Base-by-base conservation (phyloP, 2,888 invertebrate species). In the Maniola hyperantus region DNA sequence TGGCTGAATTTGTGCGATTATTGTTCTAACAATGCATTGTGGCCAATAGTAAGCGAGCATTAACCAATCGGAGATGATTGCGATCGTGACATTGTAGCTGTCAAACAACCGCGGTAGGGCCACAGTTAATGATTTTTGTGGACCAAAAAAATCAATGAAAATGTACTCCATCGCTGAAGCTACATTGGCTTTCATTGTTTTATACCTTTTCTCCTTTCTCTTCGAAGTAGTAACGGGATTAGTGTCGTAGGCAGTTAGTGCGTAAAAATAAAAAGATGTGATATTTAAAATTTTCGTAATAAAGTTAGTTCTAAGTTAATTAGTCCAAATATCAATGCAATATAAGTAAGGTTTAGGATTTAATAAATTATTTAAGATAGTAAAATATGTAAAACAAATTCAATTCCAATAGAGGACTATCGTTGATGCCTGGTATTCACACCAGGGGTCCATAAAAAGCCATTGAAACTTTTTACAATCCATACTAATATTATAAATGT, bases 361-460 rank as follows among this genome's bases (percentile, higher is more conserved):
- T 46, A 58, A 55, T 64, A 44, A 60, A 65, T 55, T 66, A 66
- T 66, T 66, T 66, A 66, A 59, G 63, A 48, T 7, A 46, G 11
- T 44, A 18, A 50, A 44, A 39, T n/a, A 54, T 13, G 33, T 53
- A 53, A 36, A 36, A 50, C 11, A 62, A 58, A 33, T 65, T 65
- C 65, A 60, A 66, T 64, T 64, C 50, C 39, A 65, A 63, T 55
- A 60, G 46, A 64, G 51, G 57, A 44, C n/a, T n/a, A n/a, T n/a
- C n/a, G 66, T 67, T 48, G 26, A 76, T 80, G 6, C 15, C 88
- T 95, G 84, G 97, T 97, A 13, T 95, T 93, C 74, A 94, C 94
- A 61, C 95, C 95, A 5, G 95, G 94, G 8, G 80, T 94, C 64
- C 94, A 95, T 74, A 95, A 95, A 77, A 84, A 91, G 69, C 94